Evolutionary conservation across 2,113 vertebrate genomes (phyloP).

Genomic region (Thunnus maccoyii): DNA sequence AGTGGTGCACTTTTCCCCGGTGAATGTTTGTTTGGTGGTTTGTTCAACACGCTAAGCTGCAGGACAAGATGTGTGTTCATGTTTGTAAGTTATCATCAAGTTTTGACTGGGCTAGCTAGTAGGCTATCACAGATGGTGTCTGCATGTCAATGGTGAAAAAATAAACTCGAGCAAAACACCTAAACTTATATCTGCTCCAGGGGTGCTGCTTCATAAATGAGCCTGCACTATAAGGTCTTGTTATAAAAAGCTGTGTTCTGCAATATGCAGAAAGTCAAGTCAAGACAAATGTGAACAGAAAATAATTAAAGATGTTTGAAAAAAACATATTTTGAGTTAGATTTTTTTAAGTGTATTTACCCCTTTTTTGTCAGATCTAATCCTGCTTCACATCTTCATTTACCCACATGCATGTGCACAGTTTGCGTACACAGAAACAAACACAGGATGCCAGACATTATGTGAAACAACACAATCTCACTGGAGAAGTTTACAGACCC

Average conservation of each 20-base stretch:
- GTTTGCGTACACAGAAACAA: not conserved
- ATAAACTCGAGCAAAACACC: not conserved
- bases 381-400: no score
- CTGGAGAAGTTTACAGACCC: not conserved
- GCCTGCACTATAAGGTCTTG: not conserved
- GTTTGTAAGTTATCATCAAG: no score
- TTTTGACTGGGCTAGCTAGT: not conserved
- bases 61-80: no score
- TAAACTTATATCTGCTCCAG: constrained; percentile 8
- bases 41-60: no score
- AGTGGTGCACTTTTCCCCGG: no score
- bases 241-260: no score
- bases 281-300: not conserved
- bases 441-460: constrained; percentile 6
- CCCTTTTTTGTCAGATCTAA: no score
- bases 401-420: not conserved
- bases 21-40: no score
- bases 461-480: constrained; percentile 15
- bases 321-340: no score
- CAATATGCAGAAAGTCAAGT: not conserved
- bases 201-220: constrained; percentile 25
- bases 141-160: not conserved
- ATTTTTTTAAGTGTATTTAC: no score
- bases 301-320: no score
- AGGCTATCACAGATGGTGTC: not conserved